Evolutionary conservation across 2,797 vertebrate genomes (phyloP), one percentile per base, ranked within the genome.

Genomic region (Enteromius afrohamiltoni): DNA sequence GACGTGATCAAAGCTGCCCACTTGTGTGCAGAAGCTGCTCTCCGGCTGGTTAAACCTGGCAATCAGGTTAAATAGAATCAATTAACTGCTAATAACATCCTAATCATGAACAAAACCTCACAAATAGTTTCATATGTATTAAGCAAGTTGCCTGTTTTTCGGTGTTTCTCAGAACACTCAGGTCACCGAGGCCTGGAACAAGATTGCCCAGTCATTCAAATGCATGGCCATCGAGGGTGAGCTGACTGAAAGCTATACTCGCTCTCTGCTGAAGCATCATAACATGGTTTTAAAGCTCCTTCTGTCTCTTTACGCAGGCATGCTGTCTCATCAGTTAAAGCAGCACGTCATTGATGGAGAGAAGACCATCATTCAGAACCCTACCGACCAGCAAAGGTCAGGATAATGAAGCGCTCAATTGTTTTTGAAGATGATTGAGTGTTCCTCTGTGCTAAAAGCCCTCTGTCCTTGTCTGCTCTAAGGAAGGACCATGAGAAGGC

Each of bases 401-500:
- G 90, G 90, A 82, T 17, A 10, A 49, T 34, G 34, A 65, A 65
- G 47, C 8, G 0, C 3, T 13, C n/a, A 10, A 65, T 73, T 42
- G 69, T 67, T 62, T 58, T 49, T 67, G 47, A 29, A 67, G 51
- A 14, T 65, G 9, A 47, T 47, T 71, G 8, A 37, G 42, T 40
- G 40, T 70, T 83, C 10, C 42, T 70, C 14, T 26, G 3, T 60
- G 21, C 10, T 51, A 64, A 78, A 77, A 37, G 53, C 65, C 78
- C 2, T 62, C 29, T 62, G 29, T 71, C 42, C 83, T 47, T 26
- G 49, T 76, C 53, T 79, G 1, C 83, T 71, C 79, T 34, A 80
- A 99, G 98, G 93, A 99, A 98, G 93, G 98, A 99, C 95, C 98
- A 99, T 1, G 98, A 99, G 93, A 99, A 99, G 88, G 97, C 97